Percentiles rank a stretch among this genome's conserved stretches.
Conservation (phyloP, 2,888 invertebrate species). For the Lasioglossum villosulum region DNA sequence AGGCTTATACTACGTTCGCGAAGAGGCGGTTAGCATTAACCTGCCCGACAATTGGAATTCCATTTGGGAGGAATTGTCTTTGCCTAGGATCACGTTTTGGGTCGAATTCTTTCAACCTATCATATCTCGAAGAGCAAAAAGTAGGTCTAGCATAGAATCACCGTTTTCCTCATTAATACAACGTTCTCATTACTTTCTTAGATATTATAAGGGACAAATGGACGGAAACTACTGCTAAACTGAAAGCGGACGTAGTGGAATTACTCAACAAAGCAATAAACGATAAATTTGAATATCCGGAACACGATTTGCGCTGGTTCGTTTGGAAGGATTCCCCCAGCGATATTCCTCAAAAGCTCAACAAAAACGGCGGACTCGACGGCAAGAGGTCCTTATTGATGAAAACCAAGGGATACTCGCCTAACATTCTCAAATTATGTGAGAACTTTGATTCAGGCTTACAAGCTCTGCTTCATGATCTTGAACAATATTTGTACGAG, state of each 20-base stretch:
- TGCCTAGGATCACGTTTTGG: constrained; percentile 89
- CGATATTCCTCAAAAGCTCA: constrained; percentile 86
- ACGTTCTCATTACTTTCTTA: constrained; percentile 33
- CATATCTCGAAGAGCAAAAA: constrained; percentile 89
- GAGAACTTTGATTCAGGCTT: constrained; percentile 88
- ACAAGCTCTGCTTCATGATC: constrained; percentile 88
- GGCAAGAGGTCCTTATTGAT: constrained; percentile 86
- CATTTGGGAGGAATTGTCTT: constrained; percentile 87
- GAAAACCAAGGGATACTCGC: constrained; percentile 93
- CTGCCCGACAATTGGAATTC: constrained; percentile 88
- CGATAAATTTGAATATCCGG: constrained; percentile 85
- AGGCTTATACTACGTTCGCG: constrained; percentile 90
- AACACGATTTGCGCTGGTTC: constrained; percentile 89
- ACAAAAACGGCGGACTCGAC: constrained; percentile 76
- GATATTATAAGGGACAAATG: constrained; percentile 78
- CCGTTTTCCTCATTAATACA: background rate
- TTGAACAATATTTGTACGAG: constrained; percentile 89
- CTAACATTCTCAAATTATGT: constrained; percentile 90
- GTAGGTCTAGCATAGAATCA: constrained; percentile 51
- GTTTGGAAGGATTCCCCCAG: constrained; percentile 89
- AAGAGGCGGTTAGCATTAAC: constrained; percentile 88
- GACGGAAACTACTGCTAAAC: constrained; percentile 71
- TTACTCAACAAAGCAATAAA: constrained; percentile 75
- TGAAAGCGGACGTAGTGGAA: constrained; percentile 76
- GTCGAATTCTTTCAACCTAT: constrained; percentile 90